Evolutionary conservation across 2,888 invertebrate species (phyloP).

Genomic region (Julus scanicus): DNA sequence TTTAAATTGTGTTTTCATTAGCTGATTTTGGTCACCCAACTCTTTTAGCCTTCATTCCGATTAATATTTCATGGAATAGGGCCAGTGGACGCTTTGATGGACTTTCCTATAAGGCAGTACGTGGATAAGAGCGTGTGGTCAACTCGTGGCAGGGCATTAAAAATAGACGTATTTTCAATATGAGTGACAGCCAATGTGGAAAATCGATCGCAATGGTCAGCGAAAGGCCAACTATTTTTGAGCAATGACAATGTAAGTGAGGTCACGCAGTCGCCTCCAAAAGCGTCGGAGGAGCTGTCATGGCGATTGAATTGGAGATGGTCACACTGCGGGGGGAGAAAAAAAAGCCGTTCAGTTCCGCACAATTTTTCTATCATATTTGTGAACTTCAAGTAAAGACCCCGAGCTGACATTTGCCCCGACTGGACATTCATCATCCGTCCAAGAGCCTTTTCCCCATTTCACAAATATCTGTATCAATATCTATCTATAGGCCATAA

Average conservation of each 20-base stretch:
- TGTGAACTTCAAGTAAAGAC: slow-evolving; percentile 50
- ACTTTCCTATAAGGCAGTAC: neutral
- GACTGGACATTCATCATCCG: slow-evolving; percentile 50
- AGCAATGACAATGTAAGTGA: slow-evolving; percentile 52
- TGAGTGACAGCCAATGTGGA: slow-evolving; percentile 48
- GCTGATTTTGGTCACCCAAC: neutral
- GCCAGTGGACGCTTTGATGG: neutral
- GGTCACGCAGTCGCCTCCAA: slow-evolving; percentile 46
- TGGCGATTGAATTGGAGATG: slow-evolving; percentile 45
- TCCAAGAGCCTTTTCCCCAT: slow-evolving; percentile 42
- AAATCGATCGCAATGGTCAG: slow-evolving; percentile 47
- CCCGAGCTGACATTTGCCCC: slow-evolving; percentile 52
- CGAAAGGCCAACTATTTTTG: slow-evolving; percentile 45
- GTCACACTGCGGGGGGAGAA: neutral
- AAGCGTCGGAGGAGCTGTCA: slow-evolving; percentile 51
- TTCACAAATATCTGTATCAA: slow-evolving; percentile 42
- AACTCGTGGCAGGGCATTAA: slow-evolving; percentile 46
- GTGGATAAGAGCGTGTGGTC: slow-evolving; percentile 44
- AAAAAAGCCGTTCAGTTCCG: slow-evolving; percentile 40
- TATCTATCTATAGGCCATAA: neutral
- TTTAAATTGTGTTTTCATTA: neutral
- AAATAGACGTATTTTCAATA: slow-evolving; percentile 52
- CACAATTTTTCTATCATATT: slow-evolving; percentile 44
- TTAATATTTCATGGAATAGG: slow-evolving; percentile 21
- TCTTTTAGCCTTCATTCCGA: neutral